Evolutionary conservation across 2,888 invertebrate species (phyloP).

Genomic region (Teleogryllus oceanicus): DNA sequence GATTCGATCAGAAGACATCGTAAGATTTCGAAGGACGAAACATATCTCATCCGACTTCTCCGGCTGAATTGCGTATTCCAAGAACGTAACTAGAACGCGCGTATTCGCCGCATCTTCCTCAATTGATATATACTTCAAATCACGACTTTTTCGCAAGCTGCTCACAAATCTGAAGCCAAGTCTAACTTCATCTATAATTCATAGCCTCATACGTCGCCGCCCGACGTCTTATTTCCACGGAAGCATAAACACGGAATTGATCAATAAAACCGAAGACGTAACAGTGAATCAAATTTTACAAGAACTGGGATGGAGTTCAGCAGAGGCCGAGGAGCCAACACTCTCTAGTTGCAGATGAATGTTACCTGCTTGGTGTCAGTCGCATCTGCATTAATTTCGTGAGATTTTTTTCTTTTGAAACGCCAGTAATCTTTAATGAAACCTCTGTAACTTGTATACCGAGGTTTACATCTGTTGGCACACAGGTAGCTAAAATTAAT

Average conservation of each 20-base stretch:
- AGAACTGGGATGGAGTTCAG: neutral
- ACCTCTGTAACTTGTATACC: too few relatives aligned
- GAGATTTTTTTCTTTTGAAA: too few relatives aligned
- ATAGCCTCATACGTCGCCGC: neutral
- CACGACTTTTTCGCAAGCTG: neutral
- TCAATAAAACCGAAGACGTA: neutral
- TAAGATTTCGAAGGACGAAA: too few relatives aligned
- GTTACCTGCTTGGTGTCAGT: too few relatives aligned
- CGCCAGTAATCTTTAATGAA: too few relatives aligned
- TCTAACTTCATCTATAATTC: neutral
- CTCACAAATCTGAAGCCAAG: neutral
- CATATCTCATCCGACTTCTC: too few relatives aligned
- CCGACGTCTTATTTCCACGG: neutral
- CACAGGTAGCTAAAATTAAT: too few relatives aligned
- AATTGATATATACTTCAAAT: slow-evolving; percentile 18
- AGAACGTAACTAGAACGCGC: neutral
- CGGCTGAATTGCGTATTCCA: too few relatives aligned
- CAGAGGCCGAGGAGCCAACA: too few relatives aligned
- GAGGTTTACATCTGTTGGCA: too few relatives aligned
- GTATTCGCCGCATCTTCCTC: neutral
- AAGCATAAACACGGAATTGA: neutral
- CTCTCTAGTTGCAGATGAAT: too few relatives aligned
- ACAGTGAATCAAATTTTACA: neutral
- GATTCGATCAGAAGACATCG: neutral
- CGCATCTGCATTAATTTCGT: too few relatives aligned